Base-by-base conservation (phyloP, 2,113 vertebrate species). In the Hyperoodon ampullatus region DNA sequence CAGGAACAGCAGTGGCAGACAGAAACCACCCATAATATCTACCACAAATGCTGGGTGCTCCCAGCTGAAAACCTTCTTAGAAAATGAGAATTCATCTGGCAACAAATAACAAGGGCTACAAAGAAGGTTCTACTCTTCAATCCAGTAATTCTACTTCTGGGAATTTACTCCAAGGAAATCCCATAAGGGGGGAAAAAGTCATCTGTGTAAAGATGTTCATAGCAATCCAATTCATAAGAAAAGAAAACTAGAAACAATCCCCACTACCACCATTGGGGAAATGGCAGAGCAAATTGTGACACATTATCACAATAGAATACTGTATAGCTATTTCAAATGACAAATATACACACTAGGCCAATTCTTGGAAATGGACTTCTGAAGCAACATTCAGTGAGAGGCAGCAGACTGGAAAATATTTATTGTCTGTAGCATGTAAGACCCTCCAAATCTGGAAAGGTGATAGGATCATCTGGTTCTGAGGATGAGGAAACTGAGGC, bases 131-230 rank as follows among this genome's bases (percentile, higher is more conserved):
- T 58, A 16, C 68, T 94, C 47, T 78, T 93, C n/a, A 16, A 86
- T 91, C 53, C 65, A 63, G 61, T 58, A 88, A 94, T 75, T 96
- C 82, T 42, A 72, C 72, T 93, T 89, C 95, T 83, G 74, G 78
- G 96, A 97, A 93, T 74, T 44, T 60, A 55, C 74, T 90, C 66
- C 81, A 72, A 86, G 83, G 93, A 86, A 91, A 92, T 88, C 74
- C 88, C 26, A 88, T 61, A 4, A 58, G 53, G 33, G 42, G 10
- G 1, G 28, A 24, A 35, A 66, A 44, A 23, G 11, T 58, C 78
- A 82, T 92, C 83, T 95, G 42, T 93, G 70, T 84, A 89, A 97
- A 89, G 84, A 78, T 66, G 50, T 82, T 94, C 68, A 71, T 16
- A 92, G 66, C 24, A 47, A 72, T 83, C 23, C 53, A 60, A 72